A percentile compares a stretch with the other conserved stretches of the same genome.
Conservation (phyloP, 2,797 vertebrate genomes). For the Tapirus indicus region DNA sequence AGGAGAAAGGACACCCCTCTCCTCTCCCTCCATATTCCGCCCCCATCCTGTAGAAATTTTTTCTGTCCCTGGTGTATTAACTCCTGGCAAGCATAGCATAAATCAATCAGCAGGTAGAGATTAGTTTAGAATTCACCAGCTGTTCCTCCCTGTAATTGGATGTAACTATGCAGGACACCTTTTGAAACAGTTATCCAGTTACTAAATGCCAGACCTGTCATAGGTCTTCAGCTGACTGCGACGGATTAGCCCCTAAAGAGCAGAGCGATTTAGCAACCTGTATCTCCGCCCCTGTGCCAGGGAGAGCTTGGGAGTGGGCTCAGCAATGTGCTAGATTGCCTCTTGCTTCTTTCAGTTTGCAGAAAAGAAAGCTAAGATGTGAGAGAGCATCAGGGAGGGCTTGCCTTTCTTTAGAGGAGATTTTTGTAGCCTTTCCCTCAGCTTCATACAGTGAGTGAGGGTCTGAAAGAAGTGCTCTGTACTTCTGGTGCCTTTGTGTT, state of each 20-base stretch:
- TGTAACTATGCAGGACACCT: slow-evolving; percentile 86
- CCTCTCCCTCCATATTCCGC: background rate
- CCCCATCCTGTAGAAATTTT: slow-evolving; percentile 74
- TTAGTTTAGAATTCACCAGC: slow-evolving; percentile 86
- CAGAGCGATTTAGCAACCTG: slow-evolving; percentile 75
- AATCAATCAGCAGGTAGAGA: slow-evolving; percentile 87
- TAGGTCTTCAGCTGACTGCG: slow-evolving; percentile 84
- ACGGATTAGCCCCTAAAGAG: slow-evolving; percentile 81
- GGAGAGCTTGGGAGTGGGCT: slow-evolving; percentile 66
- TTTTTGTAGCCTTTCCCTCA: slow-evolving; percentile 38
- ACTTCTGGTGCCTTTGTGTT: background rate
- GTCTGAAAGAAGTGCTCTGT: background rate
- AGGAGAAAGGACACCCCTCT: slow-evolving; percentile 72
- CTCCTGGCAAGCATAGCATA: slow-evolving; percentile 75
- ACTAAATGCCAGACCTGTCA: slow-evolving; percentile 85
- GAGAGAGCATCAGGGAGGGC: background rate
- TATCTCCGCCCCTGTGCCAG: slow-evolving; percentile 45
- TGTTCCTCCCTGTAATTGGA: slow-evolving; percentile 86
- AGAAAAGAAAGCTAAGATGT: slow-evolving; percentile 11
- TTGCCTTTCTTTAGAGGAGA: background rate
- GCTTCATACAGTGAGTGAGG: background rate
- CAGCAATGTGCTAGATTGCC: background rate
- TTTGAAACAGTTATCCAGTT: slow-evolving; percentile 86
- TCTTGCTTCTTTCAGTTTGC: slow-evolving; percentile 18
- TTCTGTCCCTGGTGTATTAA: slow-evolving; percentile 83